Base-by-base conservation (phyloP, 2,888 invertebrate genomes). In the Eupithecia dodoneata region DNA sequence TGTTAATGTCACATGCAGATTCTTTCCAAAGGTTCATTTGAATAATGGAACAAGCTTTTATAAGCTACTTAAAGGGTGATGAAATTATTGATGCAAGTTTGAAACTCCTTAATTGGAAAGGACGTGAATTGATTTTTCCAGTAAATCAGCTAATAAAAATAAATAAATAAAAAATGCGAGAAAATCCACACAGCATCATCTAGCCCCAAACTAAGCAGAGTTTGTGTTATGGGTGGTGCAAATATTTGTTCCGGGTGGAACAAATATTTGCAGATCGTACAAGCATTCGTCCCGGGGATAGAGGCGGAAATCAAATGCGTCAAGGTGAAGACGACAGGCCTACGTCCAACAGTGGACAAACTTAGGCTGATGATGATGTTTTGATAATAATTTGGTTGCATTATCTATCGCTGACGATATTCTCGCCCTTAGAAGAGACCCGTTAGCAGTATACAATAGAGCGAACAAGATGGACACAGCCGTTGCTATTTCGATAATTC, bases 1-100 rank as follows among this genome's bases (percentile, higher is more conserved):
- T 86, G 83, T 85, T 87, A 87, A 87, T 86, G 86, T 86, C 87
- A 84, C 44, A 69, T 72, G 75, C 74, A 67, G 49, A 72, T 71
- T 73, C 73, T 74, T 72, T 73, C 69, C 55, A 72, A 66, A 72
- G 66, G 75, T 66, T 66, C 65, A 66, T 72, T 73, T 55, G 44
- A 75, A 66, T 71, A 71, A 45, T 1, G n/a, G 15, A 69, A 69
- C 67, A n/a, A 69, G n/a, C 45, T 6, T 69, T 45, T n/a, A 69
- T 66, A 41, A 41, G 63, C 63, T 63, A 9, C 59, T 63, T 63
- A 63, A 12, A 63, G 4, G 18, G 10, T 63, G 63, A 10, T 63
- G 63, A 30, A 63, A 30, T 10, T 30, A 30, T 30, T 63, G 4
- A n/a, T 0, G 7, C 55, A 59, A 18, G n/a, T 9, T 18, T 63